Percentiles rank a stretch among this genome's conserved stretches.
Conservation (phyloP, 1,140 invertebrate genomes). For the Drosophila carrolli region DNA sequence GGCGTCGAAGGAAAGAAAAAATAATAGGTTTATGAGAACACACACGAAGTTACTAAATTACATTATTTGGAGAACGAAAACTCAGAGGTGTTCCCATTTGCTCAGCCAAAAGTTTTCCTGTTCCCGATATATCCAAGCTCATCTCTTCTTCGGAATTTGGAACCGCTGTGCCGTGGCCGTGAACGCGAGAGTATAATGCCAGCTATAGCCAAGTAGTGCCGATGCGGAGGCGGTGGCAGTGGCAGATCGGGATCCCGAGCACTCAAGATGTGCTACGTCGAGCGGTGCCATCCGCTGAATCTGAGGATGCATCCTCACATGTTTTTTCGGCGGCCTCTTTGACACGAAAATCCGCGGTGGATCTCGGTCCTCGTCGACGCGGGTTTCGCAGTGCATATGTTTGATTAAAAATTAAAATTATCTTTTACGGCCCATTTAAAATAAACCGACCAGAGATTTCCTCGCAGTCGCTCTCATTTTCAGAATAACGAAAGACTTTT, state of each 20-base stretch:
- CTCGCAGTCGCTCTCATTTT: conserved; percentile 80
- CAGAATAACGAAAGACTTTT: conserved; percentile 65
- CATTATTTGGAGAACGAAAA: background rate
- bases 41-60: background rate
- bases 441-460: conserved; percentile 80
- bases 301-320: conserved; percentile 41
- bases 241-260: conserved; percentile 28
- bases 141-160: conserved; percentile 4
- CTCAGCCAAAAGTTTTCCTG: background rate
- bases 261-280: conserved; percentile 53
- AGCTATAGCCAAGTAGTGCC: conserved; percentile 13
- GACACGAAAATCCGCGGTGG: conserved; percentile 39
- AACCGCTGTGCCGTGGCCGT: conserved; percentile 22
- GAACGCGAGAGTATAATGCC: conserved; percentile 20
- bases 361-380: conserved; percentile 36
- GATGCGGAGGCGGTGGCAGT: conserved; percentile 37
- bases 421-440: conserved; percentile 83
- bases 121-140: background rate
- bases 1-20: too few species aligned
- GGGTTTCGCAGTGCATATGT: conserved; percentile 66
- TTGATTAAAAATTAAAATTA: conserved; percentile 84
- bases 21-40: too few species aligned
- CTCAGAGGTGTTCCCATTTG: background rate
- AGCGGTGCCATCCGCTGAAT: conserved; percentile 38
- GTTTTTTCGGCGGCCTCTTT: conserved; percentile 74